Evolutionary conservation across 2,888 invertebrate species (phyloP), one percentile per base, ranked within the genome.

Genomic region (Mythimna pallens): DNA sequence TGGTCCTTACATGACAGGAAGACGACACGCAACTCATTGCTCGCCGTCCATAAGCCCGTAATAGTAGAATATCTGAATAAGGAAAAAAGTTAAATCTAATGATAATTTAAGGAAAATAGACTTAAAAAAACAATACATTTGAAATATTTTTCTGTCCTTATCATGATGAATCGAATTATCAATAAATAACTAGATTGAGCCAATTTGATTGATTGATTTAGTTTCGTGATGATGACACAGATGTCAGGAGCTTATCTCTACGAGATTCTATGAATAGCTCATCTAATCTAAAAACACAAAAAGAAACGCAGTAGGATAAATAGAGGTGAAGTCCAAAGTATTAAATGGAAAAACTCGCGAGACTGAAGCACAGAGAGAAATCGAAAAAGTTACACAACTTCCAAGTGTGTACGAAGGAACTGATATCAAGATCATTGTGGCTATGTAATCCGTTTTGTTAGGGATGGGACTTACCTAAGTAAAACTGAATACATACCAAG

Each of bases 371-470:
- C n/a, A 30, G 52, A 58, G 52, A 55, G 65, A 77, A 79, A 86
- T 83, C 59, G 86, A 87, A 76, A 87, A 87, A 87, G 77, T 87
- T 86, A 43, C 55, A 50, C 61, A 79, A 40, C 34, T 58, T 34
- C 20, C 12, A 40, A 36, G n/a, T 40, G 14, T 22, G 40, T 59
- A 68, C 54, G 25, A 59, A 68, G 62, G 69, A 74, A 70, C 78
- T 84, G 86, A 80, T 86, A 82, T 65, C 57, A 72, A 73, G 67
- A 73, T 76, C 77, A 76, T 80, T 76, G 75, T 79, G 67, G 67
- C 58, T 61, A 22, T 58, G 74, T 85, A 73, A 85, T 81, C 81
- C 62, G 72, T 77, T 83, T 76, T 75, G 47, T 67, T 85, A 86
- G 84, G 63, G 84, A 68, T 78, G 78, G 63, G 69, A 40, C 34